Base-by-base conservation (phyloP, 2,888 invertebrate species). In the Cantharis rustica region DNA sequence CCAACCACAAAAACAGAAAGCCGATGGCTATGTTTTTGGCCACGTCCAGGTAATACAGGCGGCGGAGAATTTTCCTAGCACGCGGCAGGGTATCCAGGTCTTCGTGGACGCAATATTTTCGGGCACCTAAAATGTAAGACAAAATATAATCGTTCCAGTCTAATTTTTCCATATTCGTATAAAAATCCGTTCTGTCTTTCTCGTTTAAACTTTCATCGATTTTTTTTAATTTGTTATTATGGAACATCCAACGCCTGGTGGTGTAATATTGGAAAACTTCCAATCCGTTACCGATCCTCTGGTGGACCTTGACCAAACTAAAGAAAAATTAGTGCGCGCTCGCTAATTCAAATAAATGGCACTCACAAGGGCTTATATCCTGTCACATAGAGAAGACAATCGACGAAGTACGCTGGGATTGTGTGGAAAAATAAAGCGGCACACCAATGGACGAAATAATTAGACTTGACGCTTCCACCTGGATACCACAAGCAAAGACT, bases 61-160 rank as follows among this genome's bases (percentile, higher is more conserved):
- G 91, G 84, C 86, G 90, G 0, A 93, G 87, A 16, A 93, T 88
- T 76, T 89, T 90, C 79, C 93, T 90, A 0, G 96, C 95, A 64
- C 92, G 90, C 0, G 96, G 95, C 17, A 97, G 84, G 0, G 94
- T 94, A 10, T 92, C 90, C 0, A 93, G 93, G 82, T 94, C 94
- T 82, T 98, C 98, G 80, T 96, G 96, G 75, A 96, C 89, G 84
- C 95, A 94, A 86, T 92, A 97, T 81, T 93, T 92, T 15, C 97
- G 91, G n/a, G 95, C 93, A 0, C 97, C 98, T 79, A 94, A 90
- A 27, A 97, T 92, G 84, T 96, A 96, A 85, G 89, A 90, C 81
- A 90, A 89, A 80, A 95, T 86, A 84, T 93, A 96, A 0, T 90
- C 86, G 72, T 93, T 90, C 91, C 93, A 93, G 81, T 92, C 87